Evolutionary conservation across 1,140 invertebrate species (phyloP), one percentile per base, ranked within the genome.

Genomic region (Trichonephila inaurata): DNA sequence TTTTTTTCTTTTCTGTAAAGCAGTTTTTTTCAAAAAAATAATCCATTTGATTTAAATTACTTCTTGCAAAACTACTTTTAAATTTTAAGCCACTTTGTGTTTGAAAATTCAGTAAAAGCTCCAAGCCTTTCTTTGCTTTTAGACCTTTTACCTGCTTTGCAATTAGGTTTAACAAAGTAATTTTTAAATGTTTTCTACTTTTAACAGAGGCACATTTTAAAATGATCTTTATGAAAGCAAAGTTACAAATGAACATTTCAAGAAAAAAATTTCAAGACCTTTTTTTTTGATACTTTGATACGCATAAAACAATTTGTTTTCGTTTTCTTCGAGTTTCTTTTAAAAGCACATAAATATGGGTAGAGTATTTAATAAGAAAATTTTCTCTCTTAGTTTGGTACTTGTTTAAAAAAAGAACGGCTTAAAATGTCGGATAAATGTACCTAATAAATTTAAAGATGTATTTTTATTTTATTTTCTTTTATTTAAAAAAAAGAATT

Each of bases 341-440:
- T 40, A 40, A 40, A 40, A 40, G 33, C 33, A 40, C 33, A 2
- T 40, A 89, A 33, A 89, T 6, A 18, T 24, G 21, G 16, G 44
- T 90, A 28, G 66, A 28, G 40, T 19, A 77, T 44, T 90, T 90
- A 90, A 90, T 90, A 66, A 90, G 88, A 90, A 90, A 90, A 90
- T 90, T 77, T 90, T 28, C 51, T 21, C 85, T 28, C 14, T 18
- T 14, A n/a, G 5, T 64, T 19, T 28, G 8, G 58, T 19, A 60
- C 51, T 58, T 8, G 33, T 40, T 24, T 89, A 24, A 18, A 60
- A 33, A 19, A 51, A 40, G 28, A 72, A 24, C 28, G 77, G 18
- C 24, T 77, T n/a, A 51, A 44, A 8, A 24, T n/a, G 3, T 40
- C 2, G 21, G 28, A 33, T 51, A n/a, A 58, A 90, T 77, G 51